Base-by-base conservation (phyloP, 2,113 vertebrate species). In the Dolichallabes microphthalmus region DNA sequence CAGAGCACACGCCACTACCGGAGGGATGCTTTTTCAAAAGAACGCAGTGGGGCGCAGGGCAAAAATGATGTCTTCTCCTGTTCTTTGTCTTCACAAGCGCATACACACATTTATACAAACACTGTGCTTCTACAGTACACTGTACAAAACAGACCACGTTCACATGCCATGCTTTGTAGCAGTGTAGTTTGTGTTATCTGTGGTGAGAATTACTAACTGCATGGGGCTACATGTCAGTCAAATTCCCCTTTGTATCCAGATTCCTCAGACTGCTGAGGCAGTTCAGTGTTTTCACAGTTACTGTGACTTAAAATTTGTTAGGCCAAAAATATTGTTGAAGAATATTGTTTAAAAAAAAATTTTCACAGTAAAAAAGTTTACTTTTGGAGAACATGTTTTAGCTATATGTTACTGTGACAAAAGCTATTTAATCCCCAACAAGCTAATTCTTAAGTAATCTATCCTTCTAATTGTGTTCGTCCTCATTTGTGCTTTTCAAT, bases 51-150 rank as follows among this genome's bases (percentile, higher is more conserved):
- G 45, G 64, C 20, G 14, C 5, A 8, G 45, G 25, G 39, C 25
- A 68, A 17, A 61, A 74, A 60, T 25, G 12, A 25, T 66, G 78
- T 66, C 55, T 80, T 80, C 77, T 39, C 25, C 50, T 73, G n/a
- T 25, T 11, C n/a, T 83, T 86, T 81, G 52, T 76, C 76, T 57
- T 60, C 12, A 86, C 80, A 73, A 11, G 45, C 60, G 45, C 45
- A 71, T 61, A 73, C 55, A 22, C 58, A 80, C 76, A 71, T 35
- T 79, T 22, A 60, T 57, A 79, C 55, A 79, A 39, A 60, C 0
- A 5, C 55, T 78, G n/a, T 22, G 27, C 17, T 12, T 77, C n/a
- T 17, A 55, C 17, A 27, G 25, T 15, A 9, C 45, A 17, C 50
- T 53, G 73, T 27, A 15, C 27, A 75, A 75, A 8, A 15, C 45